Percentiles rank a stretch among this genome's conserved stretches.
Evolutionary conservation across 2,797 vertebrate species (phyloP).

Genomic region (Dipus sagitta): DNA sequence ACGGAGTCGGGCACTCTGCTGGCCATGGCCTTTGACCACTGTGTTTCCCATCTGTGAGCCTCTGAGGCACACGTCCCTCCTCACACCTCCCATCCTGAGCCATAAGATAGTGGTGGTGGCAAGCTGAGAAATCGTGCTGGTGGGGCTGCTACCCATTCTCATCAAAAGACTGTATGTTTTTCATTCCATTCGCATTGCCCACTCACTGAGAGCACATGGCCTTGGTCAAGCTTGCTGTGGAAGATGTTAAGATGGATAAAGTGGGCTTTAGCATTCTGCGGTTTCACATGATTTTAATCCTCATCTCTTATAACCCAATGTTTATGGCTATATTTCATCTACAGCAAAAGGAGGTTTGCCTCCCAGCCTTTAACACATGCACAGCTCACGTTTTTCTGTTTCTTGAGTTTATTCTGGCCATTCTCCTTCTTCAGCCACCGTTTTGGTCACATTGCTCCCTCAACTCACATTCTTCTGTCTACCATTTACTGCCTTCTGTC

Average conservation of each 20-base stretch:
- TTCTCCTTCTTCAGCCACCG: constrained; percentile 62
- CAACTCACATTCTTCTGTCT: constrained; percentile 44
- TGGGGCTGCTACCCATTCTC: constrained; percentile 76
- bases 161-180: constrained; percentile 68
- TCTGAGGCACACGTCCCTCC: constrained; percentile 64
- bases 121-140: constrained; percentile 41
- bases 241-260: background rate
- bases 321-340: no score
- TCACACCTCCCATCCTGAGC: constrained; percentile 71
- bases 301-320: no score
- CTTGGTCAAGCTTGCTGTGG: constrained; percentile 76
- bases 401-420: background rate
- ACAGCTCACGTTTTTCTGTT: no score
- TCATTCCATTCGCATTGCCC: constrained; percentile 50
- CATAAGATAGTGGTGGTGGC: constrained; percentile 35
- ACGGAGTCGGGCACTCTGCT: constrained; percentile 81
- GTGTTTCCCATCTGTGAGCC: constrained; percentile 81
- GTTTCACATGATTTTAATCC: no score
- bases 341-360: no score
- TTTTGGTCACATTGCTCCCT: constrained; percentile 23
- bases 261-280: no score
- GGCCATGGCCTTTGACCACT: constrained; percentile 81
- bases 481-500: constrained; percentile 11
- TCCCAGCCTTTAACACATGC: no score
- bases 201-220: constrained; percentile 82